These are phyloP conservation scores for Hydrolagus affinis DNA, from an alignment of 2,113 vertebrate genomes.

Conservation along the genomic window DNA sequence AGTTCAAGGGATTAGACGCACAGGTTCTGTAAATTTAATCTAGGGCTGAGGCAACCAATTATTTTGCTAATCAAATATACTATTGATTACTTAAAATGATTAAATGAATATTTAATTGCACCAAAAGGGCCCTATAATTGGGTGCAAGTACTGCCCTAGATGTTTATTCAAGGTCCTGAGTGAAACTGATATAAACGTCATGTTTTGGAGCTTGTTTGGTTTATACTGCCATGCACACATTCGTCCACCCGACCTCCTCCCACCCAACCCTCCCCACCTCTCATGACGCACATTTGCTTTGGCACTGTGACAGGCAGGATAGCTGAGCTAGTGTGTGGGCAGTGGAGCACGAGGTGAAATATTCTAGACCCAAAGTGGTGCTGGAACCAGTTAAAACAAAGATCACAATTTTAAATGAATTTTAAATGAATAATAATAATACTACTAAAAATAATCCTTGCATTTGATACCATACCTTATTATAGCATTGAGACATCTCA, in stretches of 20 bases:
- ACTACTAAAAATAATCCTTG: too few species aligned
- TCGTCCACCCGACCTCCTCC: background rate
- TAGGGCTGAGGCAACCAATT: background rate
- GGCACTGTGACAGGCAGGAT: background rate
- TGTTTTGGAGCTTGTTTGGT: background rate
- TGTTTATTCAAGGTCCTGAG: background rate
- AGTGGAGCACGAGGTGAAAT: background rate
- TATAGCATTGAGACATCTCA: too few species aligned
- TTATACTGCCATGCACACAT: background rate
- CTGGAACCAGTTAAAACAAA: too few species aligned
- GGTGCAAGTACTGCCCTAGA: background rate
- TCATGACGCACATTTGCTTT: background rate
- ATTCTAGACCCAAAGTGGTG: too few species aligned
- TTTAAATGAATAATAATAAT: too few species aligned
- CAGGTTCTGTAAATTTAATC: background rate
- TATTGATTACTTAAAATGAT: constrained; percentile 6
- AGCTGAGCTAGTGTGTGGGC: background rate
- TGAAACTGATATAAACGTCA: background rate
- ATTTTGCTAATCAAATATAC: background rate
- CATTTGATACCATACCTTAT: too few species aligned
- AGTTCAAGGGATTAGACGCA: background rate
- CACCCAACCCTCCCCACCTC: background rate
- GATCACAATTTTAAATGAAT: too few species aligned
- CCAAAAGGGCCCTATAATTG: constrained; percentile 7
- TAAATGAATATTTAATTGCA: constrained; percentile 1